Evolutionary conservation across 64 coral and sea anemone genomes (phyloP).

Genomic region (Montipora cactus): DNA sequence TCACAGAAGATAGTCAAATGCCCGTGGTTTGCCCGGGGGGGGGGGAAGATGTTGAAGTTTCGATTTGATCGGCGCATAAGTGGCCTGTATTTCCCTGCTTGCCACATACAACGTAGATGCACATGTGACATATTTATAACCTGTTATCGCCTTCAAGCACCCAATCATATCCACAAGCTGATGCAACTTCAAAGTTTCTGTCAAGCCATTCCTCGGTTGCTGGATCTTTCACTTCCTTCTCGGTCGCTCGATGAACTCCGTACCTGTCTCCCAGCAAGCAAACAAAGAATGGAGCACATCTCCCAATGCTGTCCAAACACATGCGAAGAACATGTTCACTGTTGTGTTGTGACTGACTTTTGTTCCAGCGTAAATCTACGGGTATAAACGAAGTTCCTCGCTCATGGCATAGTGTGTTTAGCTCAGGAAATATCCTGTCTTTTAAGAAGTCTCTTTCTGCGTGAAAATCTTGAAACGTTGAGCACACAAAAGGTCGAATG

Average conservation of each 20-base stretch:
- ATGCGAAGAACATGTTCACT: slow-evolving; percentile 84
- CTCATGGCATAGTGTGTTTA: slow-evolving; percentile 75
- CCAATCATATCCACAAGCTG: slow-evolving; percentile 85
- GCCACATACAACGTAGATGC: too few species aligned
- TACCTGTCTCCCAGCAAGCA: slow-evolving; percentile 93
- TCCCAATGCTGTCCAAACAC: slow-evolving; percentile 81
- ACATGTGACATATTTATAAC: slow-evolving; percentile 3
- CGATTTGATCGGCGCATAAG: too few species aligned
- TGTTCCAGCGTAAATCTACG: slow-evolving; percentile 92
- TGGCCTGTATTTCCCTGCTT: too few species aligned
- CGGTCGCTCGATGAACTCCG: slow-evolving; percentile 74
- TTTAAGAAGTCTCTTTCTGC: slow-evolving; percentile 80
- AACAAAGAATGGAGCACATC: slow-evolving; percentile 95
- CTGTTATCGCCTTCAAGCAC: slow-evolving; percentile 91
- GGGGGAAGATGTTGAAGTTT: too few species aligned
- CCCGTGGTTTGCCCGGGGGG: too few species aligned
- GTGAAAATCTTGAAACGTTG: slow-evolving; percentile 87
- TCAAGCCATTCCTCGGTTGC: slow-evolving; percentile 85
- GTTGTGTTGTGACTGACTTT: slow-evolving; percentile 76
- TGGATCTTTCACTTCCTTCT: slow-evolving; percentile 58
- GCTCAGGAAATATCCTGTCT: slow-evolving; percentile 76
- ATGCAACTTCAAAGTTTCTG: slow-evolving; percentile 87
- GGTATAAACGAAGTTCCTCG: slow-evolving; percentile 80
- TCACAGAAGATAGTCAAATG: too few species aligned
- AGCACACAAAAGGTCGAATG: slow-evolving; percentile 88